A percentile compares a stretch with the other conserved stretches of the same genome.
Conservation (phyloP, 1,140 invertebrate genomes). For the Lasioglossum albipes region DNA sequence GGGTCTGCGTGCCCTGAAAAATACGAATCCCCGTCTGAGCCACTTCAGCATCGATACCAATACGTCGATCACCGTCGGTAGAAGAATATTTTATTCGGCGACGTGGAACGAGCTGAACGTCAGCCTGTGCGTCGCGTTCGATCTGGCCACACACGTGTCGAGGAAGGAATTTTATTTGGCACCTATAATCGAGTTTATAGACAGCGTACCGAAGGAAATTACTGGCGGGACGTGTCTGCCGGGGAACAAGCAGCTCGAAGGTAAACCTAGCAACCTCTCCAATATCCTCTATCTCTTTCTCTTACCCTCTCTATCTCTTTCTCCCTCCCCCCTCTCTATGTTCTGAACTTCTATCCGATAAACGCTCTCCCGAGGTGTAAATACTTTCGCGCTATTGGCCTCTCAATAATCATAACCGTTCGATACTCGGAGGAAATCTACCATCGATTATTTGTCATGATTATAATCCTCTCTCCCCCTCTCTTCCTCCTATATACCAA, state of each 20-base stretch:
- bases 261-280: constrained; percentile 68
- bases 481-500: no score
- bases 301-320: no score
- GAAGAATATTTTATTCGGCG: constrained; percentile 86
- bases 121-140: constrained; percentile 86
- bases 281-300: no score
- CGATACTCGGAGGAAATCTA: background rate
- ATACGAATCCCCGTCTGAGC: constrained; percentile 85
- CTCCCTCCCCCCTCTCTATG: no score
- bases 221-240: constrained; percentile 75
- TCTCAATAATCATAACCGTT: background rate
- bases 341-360: background rate
- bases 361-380: background rate
- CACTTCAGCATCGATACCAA: constrained; percentile 84
- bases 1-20: constrained; percentile 85
- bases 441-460: no score
- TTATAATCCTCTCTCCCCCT: no score
- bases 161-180: constrained; percentile 82
- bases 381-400: background rate
- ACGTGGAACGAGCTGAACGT: constrained; percentile 86
- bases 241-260: constrained; percentile 83
- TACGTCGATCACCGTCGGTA: constrained; percentile 83
- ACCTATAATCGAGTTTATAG: constrained; percentile 89
- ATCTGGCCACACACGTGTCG: constrained; percentile 78
- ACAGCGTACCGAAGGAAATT: constrained; percentile 85